A percentile compares a stretch with the other conserved stretches of the same genome.
Conservation (phyloP, 2,113 vertebrate species). For the Rutilus rutilus region DNA sequence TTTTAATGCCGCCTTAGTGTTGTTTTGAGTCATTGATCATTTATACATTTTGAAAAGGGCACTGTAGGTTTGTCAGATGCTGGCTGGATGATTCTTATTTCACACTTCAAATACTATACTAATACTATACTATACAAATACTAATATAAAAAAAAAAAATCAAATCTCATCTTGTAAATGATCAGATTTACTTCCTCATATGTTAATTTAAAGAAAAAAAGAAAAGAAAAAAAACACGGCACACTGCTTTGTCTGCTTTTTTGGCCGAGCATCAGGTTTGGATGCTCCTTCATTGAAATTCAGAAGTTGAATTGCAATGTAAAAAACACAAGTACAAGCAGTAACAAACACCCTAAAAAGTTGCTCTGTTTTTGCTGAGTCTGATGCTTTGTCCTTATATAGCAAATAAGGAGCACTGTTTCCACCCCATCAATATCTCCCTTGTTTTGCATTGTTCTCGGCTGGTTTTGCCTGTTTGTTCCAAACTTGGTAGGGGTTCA, state of each 20-base stretch:
- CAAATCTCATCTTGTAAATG: neutral
- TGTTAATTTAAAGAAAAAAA: too few relatives aligned
- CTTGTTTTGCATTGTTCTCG: conserved; percentile 8
- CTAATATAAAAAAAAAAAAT: neutral
- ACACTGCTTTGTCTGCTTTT: too few relatives aligned
- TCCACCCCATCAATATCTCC: neutral
- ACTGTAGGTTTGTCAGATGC: conserved; percentile 2
- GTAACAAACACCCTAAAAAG: neutral
- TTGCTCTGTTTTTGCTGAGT: conserved; percentile 2
- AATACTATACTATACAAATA: too few relatives aligned
- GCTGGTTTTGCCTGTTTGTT: conserved; percentile 7
- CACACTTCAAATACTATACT: neutral
- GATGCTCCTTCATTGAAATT: too few relatives aligned
- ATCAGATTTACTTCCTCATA: neutral
- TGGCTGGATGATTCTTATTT: neutral
- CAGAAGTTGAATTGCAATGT: neutral
- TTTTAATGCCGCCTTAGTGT: conserved; percentile 3
- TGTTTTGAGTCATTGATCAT: conserved; percentile 46
- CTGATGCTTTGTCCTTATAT: neutral
- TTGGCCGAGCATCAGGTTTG: too few relatives aligned
- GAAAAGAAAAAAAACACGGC: too few relatives aligned
- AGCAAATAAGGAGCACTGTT: neutral
- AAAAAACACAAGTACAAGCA: neutral
- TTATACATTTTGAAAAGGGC: conserved; percentile 49
- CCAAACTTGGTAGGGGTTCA: neutral